These are phyloP conservation scores for Murina feae DNA, from an alignment of 2,113 vertebrate species.

Conservation along the genomic window DNA sequence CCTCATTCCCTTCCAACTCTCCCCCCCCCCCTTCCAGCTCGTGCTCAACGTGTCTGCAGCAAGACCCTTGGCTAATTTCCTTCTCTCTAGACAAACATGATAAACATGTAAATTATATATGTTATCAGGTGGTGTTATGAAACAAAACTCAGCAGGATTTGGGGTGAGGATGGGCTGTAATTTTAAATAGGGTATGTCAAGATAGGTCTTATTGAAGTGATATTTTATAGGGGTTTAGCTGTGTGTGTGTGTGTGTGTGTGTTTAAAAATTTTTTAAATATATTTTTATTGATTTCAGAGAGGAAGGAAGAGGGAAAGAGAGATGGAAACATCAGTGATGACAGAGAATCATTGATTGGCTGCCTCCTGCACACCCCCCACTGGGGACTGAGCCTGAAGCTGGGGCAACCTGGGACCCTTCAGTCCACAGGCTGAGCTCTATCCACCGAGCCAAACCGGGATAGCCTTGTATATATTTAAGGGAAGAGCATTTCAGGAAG, in stretches of 20 bases:
- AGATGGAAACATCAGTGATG: no score
- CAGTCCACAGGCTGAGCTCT: no score
- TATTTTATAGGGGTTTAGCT: not conserved
- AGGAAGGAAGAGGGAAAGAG: no score
- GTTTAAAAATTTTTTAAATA: no score
- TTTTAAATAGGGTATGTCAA: not conserved
- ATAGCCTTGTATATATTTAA: not conserved
- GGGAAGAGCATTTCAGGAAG: not conserved
- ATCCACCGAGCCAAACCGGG: no score
- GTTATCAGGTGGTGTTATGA: not conserved
- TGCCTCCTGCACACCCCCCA: no score
- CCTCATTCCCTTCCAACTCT: not conserved
- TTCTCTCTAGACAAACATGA: not conserved
- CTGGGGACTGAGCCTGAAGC: no score
- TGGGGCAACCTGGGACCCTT: no score
- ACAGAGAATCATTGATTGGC: no score
- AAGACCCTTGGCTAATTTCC: not conserved
- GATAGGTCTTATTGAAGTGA: not conserved
- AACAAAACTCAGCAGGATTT: slow-evolving; percentile 2
- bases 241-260: not conserved
- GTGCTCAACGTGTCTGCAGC: not conserved
- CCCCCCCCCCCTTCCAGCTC: not conserved
- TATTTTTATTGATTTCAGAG: no score
- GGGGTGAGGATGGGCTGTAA: not conserved
- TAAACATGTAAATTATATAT: not conserved